Evolutionary conservation across 2,797 vertebrate species (phyloP).

Genomic region (Danio albolineatus): DNA sequence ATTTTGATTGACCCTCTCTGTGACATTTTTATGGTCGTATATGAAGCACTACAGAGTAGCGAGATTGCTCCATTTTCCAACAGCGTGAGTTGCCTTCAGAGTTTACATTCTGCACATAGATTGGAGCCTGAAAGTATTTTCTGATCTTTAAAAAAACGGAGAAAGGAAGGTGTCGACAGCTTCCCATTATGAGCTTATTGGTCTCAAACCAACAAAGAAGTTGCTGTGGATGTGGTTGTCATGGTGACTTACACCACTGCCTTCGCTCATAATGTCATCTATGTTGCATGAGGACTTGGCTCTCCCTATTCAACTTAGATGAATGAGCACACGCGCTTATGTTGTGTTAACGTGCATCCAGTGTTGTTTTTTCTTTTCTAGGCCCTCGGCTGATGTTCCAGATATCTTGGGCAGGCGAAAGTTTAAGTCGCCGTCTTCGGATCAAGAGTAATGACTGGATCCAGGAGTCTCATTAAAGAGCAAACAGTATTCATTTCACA

Average conservation of each 20-base stretch:
- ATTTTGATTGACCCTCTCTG: constrained; percentile 31
- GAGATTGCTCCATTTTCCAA: neutral
- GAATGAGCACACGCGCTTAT: neutral
- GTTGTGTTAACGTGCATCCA: neutral
- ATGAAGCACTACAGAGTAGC: neutral
- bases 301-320: constrained; percentile 16
- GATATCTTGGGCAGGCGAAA: constrained; percentile 77
- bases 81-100: constrained; percentile 8
- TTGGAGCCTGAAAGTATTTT: neutral
- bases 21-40: constrained; percentile 4
- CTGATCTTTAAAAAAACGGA: neutral
- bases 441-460: constrained; percentile 68
- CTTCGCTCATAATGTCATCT: constrained; percentile 64
- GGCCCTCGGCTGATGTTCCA: constrained; percentile 79
- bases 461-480: constrained; percentile 1
- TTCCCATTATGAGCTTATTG: constrained; percentile 46
- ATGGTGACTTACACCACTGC: constrained; percentile 64
- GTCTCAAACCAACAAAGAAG: constrained; percentile 58
- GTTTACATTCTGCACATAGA: neutral
- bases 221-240: constrained; percentile 65
- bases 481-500: constrained; percentile 16
- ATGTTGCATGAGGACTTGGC: constrained; percentile 47
- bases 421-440: constrained; percentile 68
- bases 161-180: constrained; percentile 2
- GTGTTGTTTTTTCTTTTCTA: constrained; percentile 63